Percentiles rank a stretch among this genome's conserved stretches.
These are phyloP conservation scores for Crocallis elinguaria DNA, from an alignment of 2,888 invertebrate genomes.

Conservation along the genomic window DNA sequence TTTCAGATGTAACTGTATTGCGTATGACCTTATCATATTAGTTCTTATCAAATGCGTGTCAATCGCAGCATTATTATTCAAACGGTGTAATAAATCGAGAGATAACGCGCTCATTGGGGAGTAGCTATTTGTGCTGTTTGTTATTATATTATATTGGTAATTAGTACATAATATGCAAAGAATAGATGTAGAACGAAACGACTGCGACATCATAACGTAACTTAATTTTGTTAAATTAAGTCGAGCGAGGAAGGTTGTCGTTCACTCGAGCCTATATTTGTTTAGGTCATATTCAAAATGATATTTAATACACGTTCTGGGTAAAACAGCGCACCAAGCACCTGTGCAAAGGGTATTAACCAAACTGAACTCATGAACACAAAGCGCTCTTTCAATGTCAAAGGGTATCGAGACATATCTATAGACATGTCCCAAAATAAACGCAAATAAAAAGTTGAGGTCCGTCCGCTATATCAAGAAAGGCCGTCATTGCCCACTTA, in stretches of 20 bases:
- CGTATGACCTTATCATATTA: slow-evolving; percentile 8
- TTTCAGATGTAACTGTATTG: slow-evolving; percentile 1
- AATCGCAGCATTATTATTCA: slow-evolving; percentile 5
- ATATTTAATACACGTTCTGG: background rate
- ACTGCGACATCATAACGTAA: background rate
- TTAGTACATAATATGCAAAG: background rate
- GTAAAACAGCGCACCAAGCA: background rate
- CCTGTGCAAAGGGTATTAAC: background rate
- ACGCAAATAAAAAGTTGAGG: slow-evolving; percentile 8
- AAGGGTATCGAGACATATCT: slow-evolving; percentile 5
- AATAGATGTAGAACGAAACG: background rate
- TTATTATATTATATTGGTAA: slow-evolving; percentile 3
- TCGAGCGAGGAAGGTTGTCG: background rate
- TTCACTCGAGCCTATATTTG: background rate
- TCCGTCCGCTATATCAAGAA: slow-evolving; percentile 22
- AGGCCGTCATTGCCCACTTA: slow-evolving; percentile 28
- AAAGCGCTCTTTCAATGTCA: slow-evolving; percentile 8
- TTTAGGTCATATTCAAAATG: background rate
- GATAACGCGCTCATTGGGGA: slow-evolving; percentile 4
- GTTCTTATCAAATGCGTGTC: slow-evolving; percentile 16
- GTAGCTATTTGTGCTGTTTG: background rate
- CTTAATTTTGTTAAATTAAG: background rate
- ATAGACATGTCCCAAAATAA: slow-evolving; percentile 3
- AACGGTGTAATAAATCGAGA: slow-evolving; percentile 5
- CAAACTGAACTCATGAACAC: background rate